Percentiles rank a stretch among this genome's conserved stretches.
Conservation (phyloP, 2,797 vertebrate species). For the Macropus fuliginosus region DNA sequence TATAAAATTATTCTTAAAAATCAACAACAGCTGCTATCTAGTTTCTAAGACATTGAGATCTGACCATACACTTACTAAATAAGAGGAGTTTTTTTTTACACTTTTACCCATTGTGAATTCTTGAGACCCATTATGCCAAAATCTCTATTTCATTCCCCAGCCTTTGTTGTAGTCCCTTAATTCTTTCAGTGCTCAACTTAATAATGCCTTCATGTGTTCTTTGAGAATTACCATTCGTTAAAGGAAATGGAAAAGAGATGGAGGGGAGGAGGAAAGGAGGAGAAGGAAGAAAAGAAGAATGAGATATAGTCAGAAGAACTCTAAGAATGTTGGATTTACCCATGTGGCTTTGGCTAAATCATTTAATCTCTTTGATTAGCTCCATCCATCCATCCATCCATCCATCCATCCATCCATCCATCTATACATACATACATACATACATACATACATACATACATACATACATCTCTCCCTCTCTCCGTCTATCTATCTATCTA, state of each 20-base stretch:
- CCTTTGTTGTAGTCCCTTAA: not conserved
- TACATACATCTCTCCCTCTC: too few relatives aligned
- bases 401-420: too few relatives aligned
- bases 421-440: too few relatives aligned
- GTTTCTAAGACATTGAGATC: not conserved
- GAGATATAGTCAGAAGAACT: not conserved
- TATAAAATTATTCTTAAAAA: not conserved
- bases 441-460: too few relatives aligned
- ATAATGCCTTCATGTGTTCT: not conserved
- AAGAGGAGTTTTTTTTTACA: not conserved
- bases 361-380: not conserved
- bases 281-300: not conserved
- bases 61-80: not conserved
- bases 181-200: not conserved
- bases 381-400: too few relatives aligned
- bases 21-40: not conserved
- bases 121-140: not conserved
- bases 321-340: not conserved
- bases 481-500: too few relatives aligned
- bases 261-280: not conserved
- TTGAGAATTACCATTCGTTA: not conserved
- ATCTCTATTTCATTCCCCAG: not conserved
- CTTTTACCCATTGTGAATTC: not conserved
- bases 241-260: not conserved
- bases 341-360: not conserved